Evolutionary conservation across 2,113 vertebrate genomes (phyloP), one percentile per base, ranked within the genome.

Genomic region (Lipophrys pholis): DNA sequence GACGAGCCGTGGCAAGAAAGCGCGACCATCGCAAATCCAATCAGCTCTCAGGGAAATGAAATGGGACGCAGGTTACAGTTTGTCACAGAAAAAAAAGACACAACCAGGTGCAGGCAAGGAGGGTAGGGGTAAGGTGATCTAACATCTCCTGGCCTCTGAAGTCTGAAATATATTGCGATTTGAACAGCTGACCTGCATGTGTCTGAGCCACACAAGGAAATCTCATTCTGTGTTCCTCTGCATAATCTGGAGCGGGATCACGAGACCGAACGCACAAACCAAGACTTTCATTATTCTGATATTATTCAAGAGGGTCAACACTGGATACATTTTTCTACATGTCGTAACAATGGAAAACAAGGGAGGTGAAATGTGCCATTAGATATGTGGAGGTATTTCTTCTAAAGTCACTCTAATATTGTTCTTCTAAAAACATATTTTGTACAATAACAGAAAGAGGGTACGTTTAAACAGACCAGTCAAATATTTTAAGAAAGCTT

Each of bases 21-120:
- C 36, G 65, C 73, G 45, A 83, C 86, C 88, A 83, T 90, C 89
- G 53, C 88, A 89, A 93, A 93, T 92, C 90, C 91, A 93, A 92
- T 93, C 92, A 89, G 82, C 82, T 89, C 74, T 63, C 81, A 42
- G 91, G 84, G 88, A 92, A 93, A 93, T 92, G 85, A 93, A 92
- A 93, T 68, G 69, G 64, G 88, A 79, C 51, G 75, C 69, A 35
- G 68, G 76, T 90, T 89, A 71, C 61, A 84, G 85, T 90, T 88
- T 84, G 89, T 88, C 86, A 85, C 87, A 8, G 55, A 82, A 86
- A 83, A 88, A 82, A 86, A 83, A 88, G 77, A 73, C 72, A 68
- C 70, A 69, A 77, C 46, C 76, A 77, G 82, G 80, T 84, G 69
- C 36, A n/a, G 65, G 52, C 10, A 11, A 42, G 45, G 21, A 51